Evolutionary conservation across 2,888 invertebrate genomes (phyloP).

Genomic region (Neoitamus cyanurus): DNA sequence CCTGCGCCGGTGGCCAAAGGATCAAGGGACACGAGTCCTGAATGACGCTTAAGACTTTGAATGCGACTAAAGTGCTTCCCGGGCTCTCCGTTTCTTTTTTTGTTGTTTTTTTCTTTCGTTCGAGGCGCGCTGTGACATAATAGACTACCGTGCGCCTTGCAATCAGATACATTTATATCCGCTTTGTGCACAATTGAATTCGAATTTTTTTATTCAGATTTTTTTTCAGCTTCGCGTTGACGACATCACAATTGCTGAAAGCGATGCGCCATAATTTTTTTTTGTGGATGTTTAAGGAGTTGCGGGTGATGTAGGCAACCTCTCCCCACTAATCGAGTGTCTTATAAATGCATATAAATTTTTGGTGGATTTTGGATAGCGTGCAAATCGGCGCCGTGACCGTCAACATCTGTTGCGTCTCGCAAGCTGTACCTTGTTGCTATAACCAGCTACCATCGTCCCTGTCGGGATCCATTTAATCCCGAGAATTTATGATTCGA

Average conservation of each 20-base stretch:
- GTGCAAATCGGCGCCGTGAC: neutral
- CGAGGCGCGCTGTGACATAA: neutral
- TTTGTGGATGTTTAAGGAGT: too few relatives aligned
- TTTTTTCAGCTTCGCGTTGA: neutral
- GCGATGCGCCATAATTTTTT: neutral
- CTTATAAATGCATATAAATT: too few relatives aligned
- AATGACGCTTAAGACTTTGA: neutral
- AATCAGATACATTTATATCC: constrained; percentile 40
- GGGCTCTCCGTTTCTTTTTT: neutral
- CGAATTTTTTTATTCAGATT: neutral
- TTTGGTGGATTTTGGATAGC: neutral
- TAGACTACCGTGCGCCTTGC: neutral
- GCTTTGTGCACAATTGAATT: constrained; percentile 31
- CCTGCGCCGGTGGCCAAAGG: neutral
- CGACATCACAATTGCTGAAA: too few relatives aligned
- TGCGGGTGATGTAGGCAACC: too few relatives aligned
- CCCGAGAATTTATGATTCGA: constrained; percentile 5
- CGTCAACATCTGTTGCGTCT: neutral
- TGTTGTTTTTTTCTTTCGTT: too few relatives aligned
- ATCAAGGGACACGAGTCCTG: constrained; percentile 27
- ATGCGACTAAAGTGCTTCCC: neutral
- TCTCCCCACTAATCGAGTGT: too few relatives aligned
- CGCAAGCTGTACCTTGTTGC: neutral
- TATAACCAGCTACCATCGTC: neutral
- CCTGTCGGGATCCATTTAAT: constrained; percentile 20